A percentile compares a stretch with the other conserved stretches of the same genome.
These are phyloP conservation scores for Nestor notabilis DNA, from an alignment of 2,113 vertebrate genomes.

Conservation along the genomic window DNA sequence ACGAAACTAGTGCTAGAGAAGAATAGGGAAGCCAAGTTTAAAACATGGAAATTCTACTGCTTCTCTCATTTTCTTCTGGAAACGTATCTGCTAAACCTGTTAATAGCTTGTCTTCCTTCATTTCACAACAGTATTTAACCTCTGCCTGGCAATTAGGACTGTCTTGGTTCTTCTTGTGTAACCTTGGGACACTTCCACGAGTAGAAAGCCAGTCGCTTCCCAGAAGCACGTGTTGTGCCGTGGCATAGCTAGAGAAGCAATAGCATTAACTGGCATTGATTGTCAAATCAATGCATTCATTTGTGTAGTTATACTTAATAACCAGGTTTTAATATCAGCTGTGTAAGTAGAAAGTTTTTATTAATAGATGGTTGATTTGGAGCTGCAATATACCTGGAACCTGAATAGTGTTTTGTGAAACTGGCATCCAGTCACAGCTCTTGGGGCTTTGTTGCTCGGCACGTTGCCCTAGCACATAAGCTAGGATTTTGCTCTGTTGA, in stretches of 20 bases:
- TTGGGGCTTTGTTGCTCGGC: not conserved
- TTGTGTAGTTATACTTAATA: not conserved
- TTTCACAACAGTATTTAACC: accelerated
- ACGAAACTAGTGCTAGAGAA: not conserved
- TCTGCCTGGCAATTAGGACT: not conserved
- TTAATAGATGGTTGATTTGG: not conserved
- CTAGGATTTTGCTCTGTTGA: not conserved
- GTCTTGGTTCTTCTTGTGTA: not conserved
- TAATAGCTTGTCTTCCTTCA: not conserved
- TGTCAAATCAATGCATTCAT: not conserved
- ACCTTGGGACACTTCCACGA: not conserved
- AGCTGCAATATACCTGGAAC: not conserved
- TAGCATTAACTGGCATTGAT: not conserved
- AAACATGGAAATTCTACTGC: not conserved
- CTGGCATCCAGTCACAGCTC: not conserved
- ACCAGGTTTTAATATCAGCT: not conserved
- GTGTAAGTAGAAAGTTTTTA: not conserved
- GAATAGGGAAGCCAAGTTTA: not conserved
- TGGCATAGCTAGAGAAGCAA: not conserved
- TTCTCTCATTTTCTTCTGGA: not conserved
- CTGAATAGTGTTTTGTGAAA: not conserved
- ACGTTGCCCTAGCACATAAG: not conserved
- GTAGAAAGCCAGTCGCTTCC: not conserved
- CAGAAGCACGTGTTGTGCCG: accelerated
- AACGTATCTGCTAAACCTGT: not conserved